Conservation (phyloP, 2,113 vertebrate species). For the Tricholaema leucomelas region DNA sequence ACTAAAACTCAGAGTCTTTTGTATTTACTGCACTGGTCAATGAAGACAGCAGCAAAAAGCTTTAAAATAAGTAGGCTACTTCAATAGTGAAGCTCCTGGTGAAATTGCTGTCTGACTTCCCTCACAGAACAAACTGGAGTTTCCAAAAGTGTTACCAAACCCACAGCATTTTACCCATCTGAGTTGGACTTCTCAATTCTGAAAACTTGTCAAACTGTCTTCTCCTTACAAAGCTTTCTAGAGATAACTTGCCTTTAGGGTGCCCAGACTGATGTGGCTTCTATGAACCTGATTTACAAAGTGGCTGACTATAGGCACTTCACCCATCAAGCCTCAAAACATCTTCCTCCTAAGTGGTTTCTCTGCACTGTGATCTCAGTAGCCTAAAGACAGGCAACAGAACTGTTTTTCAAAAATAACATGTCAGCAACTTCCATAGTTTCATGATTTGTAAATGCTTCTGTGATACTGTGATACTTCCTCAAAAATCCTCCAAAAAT, state of each 20-base stretch:
- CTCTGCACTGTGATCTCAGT: neutral
- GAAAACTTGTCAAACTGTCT: neutral
- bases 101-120: neutral
- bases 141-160: neutral
- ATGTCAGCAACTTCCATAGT: slow-evolving; percentile 23
- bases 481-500: slow-evolving; percentile 43
- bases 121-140: neutral
- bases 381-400: neutral
- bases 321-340: neutral
- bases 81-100: neutral
- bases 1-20: neutral
- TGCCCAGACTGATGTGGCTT: neutral
- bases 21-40: neutral
- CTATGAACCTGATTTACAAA: neutral
- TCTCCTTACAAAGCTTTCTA: neutral
- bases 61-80: neutral
- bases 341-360: neutral
- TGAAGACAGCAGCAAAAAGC: neutral
- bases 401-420: slow-evolving; percentile 43
- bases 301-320: neutral
- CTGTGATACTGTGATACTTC: slow-evolving; percentile 47
- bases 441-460: slow-evolving; percentile 46
- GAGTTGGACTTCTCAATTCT: neutral
- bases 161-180: neutral
- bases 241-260: neutral